phyloP scores from a whole-genome alignment of 1,140 invertebrate species.

The Orchesella cincta region DNA sequence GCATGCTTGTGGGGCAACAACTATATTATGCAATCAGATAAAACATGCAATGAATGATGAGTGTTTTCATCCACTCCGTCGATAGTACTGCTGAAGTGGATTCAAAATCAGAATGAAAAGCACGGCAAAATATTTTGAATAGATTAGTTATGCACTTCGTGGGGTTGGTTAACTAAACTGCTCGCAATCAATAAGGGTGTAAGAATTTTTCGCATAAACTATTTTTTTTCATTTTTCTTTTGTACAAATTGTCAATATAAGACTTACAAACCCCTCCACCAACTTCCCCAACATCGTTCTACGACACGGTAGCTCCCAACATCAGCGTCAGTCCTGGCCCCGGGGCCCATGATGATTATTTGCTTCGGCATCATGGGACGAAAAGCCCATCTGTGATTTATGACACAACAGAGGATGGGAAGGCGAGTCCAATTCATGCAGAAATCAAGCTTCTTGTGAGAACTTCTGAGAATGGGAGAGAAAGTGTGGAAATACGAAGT shows the following conservation, averaged over 20 bases:
- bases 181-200: not conserved
- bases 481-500: conserved; percentile 61
- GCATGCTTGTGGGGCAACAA: too few species aligned
- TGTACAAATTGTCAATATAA: not conserved
- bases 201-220: not conserved
- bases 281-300: conserved; percentile 4
- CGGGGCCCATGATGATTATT: not conserved
- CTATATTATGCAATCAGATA: too few species aligned
- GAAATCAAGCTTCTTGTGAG: conserved; percentile 62
- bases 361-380: not conserved
- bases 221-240: not conserved
- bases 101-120: too few species aligned
- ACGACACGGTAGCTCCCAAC: conserved; percentile 14
- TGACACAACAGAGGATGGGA: conserved; percentile 34
- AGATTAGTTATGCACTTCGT: too few species aligned
- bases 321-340: conserved; percentile 1
- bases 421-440: conserved; percentile 54
- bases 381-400: conserved; percentile 30
- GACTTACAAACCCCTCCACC: conserved; percentile 4
- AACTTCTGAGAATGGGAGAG: conserved; percentile 59
- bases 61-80: too few species aligned
- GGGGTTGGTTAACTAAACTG: too few species aligned
- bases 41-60: too few species aligned
- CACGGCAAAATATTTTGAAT: too few species aligned
- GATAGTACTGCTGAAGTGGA: too few species aligned